A percentile compares a stretch with the other conserved stretches of the same genome.
These are phyloP conservation scores for Heterotis niloticus DNA, from an alignment of 2,113 vertebrate species.

Conservation along the genomic window DNA sequence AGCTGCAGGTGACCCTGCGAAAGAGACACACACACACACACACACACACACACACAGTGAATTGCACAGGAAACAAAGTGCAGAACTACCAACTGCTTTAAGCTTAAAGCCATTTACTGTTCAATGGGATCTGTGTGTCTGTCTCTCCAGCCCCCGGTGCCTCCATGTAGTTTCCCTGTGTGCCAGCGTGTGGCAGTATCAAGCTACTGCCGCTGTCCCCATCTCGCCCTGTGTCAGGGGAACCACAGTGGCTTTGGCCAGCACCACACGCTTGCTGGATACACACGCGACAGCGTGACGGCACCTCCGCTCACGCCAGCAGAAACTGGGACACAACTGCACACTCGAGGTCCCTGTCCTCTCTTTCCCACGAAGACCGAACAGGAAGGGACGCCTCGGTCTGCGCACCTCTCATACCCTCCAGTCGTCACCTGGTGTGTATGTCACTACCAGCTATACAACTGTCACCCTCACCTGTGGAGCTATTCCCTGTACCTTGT, in stretches of 20 bases:
- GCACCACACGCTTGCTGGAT: conserved; percentile 65
- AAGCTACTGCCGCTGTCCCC: conserved; percentile 35
- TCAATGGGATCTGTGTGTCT: background rate
- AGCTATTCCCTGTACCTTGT: conserved; percentile 10
- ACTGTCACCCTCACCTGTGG: background rate
- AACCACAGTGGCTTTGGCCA: conserved; percentile 25
- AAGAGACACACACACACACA: too few species aligned
- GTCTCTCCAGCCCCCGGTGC: background rate
- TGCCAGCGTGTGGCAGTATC: conserved; percentile 57
- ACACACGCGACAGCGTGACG: conserved; percentile 32
- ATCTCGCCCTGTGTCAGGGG: background rate
- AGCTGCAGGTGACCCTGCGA: too few species aligned
- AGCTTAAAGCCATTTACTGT: background rate
- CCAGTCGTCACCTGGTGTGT: background rate
- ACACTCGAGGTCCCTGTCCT: background rate
- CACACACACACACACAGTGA: background rate
- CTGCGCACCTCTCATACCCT: background rate
- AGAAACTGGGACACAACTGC: background rate
- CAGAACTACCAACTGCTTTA: background rate
- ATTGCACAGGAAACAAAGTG: too few species aligned
- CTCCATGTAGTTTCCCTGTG: background rate
- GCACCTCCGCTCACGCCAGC: conserved; percentile 28
- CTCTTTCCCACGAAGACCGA: background rate
- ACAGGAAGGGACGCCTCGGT: background rate
- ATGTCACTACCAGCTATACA: conserved; percentile 10